These are phyloP conservation scores for Silurus glanis DNA, from an alignment of 2,113 vertebrate species.

Conservation along the genomic window DNA sequence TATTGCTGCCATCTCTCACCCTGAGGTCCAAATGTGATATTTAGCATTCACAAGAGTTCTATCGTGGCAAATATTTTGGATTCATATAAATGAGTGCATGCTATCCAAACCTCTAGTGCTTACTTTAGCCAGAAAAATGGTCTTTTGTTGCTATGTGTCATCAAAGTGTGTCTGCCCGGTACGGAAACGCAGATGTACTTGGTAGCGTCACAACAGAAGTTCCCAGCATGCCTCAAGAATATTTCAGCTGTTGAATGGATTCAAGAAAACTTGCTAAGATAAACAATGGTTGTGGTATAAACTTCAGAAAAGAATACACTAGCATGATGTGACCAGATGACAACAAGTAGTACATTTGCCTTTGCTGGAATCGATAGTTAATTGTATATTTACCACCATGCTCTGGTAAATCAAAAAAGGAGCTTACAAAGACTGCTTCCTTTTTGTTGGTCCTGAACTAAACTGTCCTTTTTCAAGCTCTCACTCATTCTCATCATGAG, in stretches of 20 bases:
- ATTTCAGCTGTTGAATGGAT: background rate
- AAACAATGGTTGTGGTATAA: conserved; percentile 7
- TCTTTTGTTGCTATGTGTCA: background rate
- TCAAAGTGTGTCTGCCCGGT: background rate
- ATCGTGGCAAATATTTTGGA: background rate
- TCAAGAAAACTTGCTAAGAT: background rate
- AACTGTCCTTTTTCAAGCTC: background rate
- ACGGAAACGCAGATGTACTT: background rate
- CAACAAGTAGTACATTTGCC: background rate
- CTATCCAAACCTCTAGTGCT: background rate
- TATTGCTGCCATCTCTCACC: background rate
- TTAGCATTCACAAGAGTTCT: background rate
- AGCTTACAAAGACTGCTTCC: conserved; percentile 6
- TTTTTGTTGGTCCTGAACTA: conserved; percentile 13
- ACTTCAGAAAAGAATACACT: background rate
- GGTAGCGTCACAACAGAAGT: conserved; percentile 4
- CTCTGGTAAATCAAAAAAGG: background rate
- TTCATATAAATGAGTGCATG: background rate
- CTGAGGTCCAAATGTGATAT: background rate
- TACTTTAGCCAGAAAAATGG: background rate
- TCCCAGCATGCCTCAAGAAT: background rate
- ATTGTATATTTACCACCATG: conserved; percentile 7
- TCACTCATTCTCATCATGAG: conserved; percentile 7
- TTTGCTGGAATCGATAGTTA: background rate
- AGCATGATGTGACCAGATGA: conserved; percentile 11